Evolutionary conservation across 2,888 invertebrate species (phyloP).

Genomic region (Darwinula stevensoni): DNA sequence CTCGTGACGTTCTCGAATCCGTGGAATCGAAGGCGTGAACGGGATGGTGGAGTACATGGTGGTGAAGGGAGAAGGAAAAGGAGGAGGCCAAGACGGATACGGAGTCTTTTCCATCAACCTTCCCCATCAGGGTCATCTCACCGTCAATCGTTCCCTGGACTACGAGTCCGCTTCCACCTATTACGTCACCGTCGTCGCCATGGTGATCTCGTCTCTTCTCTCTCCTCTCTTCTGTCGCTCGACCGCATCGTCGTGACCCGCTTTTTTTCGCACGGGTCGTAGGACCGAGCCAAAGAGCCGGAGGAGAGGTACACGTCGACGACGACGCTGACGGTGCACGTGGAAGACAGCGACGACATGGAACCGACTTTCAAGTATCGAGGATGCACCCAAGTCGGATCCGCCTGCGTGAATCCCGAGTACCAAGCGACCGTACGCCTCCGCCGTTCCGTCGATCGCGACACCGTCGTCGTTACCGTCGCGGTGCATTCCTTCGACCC

Average conservation of each 20-base stretch:
- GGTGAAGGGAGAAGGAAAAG: conserved; percentile 31
- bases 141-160: conserved; percentile 53
- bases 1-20: too few relatives aligned
- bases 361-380: conserved; percentile 71
- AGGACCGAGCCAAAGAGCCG: conserved; percentile 59
- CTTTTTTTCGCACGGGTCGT: neutral
- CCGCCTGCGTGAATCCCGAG: conserved; percentile 27
- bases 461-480: too few relatives aligned
- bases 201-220: conserved; percentile 29
- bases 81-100: too few relatives aligned
- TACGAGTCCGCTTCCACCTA: conserved; percentile 62
- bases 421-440: neutral
- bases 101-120: conserved; percentile 48
- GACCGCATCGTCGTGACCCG: neutral
- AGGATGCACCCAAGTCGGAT: conserved; percentile 48
- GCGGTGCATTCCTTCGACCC: too few relatives aligned
- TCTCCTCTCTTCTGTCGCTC: neutral
- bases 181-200: conserved; percentile 58
- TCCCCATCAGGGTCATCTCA: conserved; percentile 65
- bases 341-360: conserved; percentile 65
- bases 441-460: too few relatives aligned
- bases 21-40: conserved; percentile 59
- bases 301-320: conserved; percentile 47
- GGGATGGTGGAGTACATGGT: conserved; percentile 62
- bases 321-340: conserved; percentile 50